Evolutionary conservation across 2,797 vertebrate species (phyloP).

Genomic region (Amazona finschi): DNA sequence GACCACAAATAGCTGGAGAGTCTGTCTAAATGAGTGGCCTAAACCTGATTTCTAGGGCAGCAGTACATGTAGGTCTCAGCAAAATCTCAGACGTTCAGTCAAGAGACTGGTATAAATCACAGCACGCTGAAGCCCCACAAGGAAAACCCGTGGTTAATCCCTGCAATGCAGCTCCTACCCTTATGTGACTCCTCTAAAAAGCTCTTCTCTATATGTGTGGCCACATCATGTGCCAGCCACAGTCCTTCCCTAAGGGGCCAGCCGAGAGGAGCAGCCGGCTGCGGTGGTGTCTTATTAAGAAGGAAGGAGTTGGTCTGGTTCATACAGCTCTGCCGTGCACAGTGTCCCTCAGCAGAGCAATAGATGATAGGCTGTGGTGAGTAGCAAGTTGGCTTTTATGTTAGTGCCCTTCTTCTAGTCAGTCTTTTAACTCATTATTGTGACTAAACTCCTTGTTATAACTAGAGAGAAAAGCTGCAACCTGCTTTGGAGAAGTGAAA

Average conservation of each 20-base stretch:
- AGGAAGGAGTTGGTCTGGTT: slow-evolving; percentile 16
- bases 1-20: neutral
- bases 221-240: neutral
- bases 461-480: neutral
- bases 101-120: neutral
- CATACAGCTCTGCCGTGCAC: neutral
- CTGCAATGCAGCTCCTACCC: slow-evolving; percentile 9
- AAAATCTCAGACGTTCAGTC: neutral
- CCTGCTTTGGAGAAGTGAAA: neutral
- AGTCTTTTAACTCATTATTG: neutral
- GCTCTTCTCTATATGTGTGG: neutral
- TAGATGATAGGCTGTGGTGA: slow-evolving; percentile 51
- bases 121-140: slow-evolving; percentile 10
- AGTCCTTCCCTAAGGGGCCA: neutral
- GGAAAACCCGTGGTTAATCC: slow-evolving; percentile 17
- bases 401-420: neutral
- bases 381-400: slow-evolving; percentile 42
- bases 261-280: neutral
- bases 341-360: slow-evolving; percentile 27
- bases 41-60: slow-evolving; percentile 7
- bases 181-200: neutral
- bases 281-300: neutral
- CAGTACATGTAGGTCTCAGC: neutral
- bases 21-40: neutral
- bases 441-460: neutral